A percentile compares a stretch with the other conserved stretches of the same genome.
Conservation (phyloP, 2,113 vertebrate species). For the Tragelaphus scriptus region DNA sequence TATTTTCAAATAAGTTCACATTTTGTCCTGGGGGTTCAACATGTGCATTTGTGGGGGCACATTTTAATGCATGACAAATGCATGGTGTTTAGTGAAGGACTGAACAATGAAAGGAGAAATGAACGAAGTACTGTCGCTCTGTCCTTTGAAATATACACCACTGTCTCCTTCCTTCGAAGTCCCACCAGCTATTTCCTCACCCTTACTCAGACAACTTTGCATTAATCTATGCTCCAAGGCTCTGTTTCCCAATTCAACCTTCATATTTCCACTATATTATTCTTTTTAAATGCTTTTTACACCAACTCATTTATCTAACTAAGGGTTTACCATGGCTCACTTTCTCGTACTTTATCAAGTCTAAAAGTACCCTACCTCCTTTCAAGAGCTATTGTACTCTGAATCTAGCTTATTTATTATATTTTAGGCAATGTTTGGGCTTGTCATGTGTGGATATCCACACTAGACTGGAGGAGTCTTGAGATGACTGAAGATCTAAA, state of each 20-base stretch:
- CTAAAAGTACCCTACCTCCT: background rate
- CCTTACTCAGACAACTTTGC: background rate
- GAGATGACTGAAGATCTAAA: background rate
- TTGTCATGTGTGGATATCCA: background rate
- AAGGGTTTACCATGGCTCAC: background rate
- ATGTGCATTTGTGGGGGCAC: background rate
- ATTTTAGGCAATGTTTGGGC: background rate
- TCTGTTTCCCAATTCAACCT: background rate
- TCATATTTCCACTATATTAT: background rate
- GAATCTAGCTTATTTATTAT: background rate
- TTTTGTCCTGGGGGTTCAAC: background rate
- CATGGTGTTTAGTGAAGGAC: background rate
- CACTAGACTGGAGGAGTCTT: background rate
- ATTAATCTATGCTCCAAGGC: background rate
- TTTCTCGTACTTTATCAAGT: background rate
- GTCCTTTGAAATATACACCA: background rate
- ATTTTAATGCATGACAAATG: background rate
- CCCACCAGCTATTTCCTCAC: background rate
- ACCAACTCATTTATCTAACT: background rate
- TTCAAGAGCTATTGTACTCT: background rate
- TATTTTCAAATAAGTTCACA: background rate
- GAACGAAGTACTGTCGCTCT: background rate
- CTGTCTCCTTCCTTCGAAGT: background rate
- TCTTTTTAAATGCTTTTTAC: background rate
- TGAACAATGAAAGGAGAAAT: background rate